Conservation (phyloP, 2,888 invertebrate species). For the Piscicola geometra region DNA sequence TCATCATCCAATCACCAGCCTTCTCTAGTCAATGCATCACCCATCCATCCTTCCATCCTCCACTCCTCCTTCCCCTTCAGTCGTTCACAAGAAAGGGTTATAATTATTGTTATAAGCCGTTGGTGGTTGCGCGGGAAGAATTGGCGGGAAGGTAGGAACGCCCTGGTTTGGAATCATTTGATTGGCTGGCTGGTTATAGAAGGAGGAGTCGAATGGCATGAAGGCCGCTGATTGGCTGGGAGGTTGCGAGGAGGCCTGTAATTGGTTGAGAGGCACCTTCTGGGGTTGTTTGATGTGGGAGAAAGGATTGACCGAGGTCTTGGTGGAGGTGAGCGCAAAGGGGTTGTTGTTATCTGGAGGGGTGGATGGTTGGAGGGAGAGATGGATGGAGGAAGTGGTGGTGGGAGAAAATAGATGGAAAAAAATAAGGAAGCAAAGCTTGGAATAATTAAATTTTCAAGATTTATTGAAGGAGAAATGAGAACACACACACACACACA, state of each 20-base stretch:
- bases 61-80: no score
- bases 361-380: no score
- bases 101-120: constrained; percentile 29
- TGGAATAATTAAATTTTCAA: no score
- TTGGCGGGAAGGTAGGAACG: constrained; percentile 8
- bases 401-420: no score
- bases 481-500: no score
- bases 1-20: no score
- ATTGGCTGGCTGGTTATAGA: constrained; percentile 12
- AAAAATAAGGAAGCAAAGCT: no score
- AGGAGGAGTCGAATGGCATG: constrained; percentile 21
- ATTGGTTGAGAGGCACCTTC: constrained; percentile 36
- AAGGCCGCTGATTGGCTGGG: constrained; percentile 18
- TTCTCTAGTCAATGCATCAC: no score
- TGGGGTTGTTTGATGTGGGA: constrained; percentile 30
- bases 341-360: constrained; percentile 30
- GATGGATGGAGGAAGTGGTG: no score
- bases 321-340: constrained; percentile 29
- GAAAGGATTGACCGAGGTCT: constrained; percentile 6
- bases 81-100: constrained; percentile 36
- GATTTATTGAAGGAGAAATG: no score
- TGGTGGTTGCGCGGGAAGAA: constrained; percentile 30
- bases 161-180: constrained; percentile 3
- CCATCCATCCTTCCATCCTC: no score
- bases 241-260: constrained; percentile 18